Conservation (phyloP, 2,113 vertebrate genomes). For the Halcyon malimbica region DNA sequence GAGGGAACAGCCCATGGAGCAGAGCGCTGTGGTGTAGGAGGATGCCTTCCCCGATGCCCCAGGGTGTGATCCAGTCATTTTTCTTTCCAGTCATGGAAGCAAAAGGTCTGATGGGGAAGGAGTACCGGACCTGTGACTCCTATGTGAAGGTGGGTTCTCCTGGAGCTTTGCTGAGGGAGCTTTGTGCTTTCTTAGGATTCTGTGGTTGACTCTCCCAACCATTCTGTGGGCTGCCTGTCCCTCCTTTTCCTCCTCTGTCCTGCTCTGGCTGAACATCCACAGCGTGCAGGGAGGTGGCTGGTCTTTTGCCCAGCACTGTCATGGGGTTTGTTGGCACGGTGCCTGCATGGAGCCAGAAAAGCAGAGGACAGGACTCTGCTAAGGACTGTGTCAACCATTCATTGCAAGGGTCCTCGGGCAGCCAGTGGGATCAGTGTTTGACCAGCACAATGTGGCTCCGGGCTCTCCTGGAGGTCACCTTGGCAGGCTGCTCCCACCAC, state of each 20-base stretch:
- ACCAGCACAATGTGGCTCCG: background rate
- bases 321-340: background rate
- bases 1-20: background rate
- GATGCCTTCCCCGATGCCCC: background rate
- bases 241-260: background rate
- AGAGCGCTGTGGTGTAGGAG: fast-evolving
- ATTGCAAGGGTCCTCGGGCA: background rate
- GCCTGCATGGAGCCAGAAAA: background rate
- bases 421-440: background rate
- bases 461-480: background rate
- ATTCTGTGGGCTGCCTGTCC: background rate
- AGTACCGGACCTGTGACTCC: conserved; percentile 70
- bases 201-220: background rate
- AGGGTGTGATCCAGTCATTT: background rate
- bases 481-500: background rate
- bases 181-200: background rate
- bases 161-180: background rate
- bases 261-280: background rate
- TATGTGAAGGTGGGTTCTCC: conserved; percentile 82
- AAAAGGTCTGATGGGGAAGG: conserved; percentile 71
- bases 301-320: background rate
- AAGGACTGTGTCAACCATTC: background rate
- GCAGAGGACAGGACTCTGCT: background rate
- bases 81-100: conserved; percentile 85
- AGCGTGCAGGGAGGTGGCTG: background rate